Evolutionary conservation across 2,888 invertebrate genomes (phyloP), one percentile per base, ranked within the genome.

Genomic region (Lampropteryx suffumata): DNA sequence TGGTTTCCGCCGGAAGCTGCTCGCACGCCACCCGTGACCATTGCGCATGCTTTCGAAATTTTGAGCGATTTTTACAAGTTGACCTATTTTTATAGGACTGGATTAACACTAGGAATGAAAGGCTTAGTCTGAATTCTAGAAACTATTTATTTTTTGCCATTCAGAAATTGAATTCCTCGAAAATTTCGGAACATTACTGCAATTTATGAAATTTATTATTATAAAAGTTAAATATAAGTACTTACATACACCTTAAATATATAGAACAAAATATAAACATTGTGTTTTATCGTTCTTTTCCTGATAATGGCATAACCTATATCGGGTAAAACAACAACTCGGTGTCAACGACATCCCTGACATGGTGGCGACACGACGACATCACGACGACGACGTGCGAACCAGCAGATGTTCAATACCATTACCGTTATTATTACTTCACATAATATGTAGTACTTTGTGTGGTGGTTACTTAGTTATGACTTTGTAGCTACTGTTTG

Each of bases 1-100:
- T 81, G 82, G 82, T 72, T 82, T 89, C 89, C 89, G 88, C 68
- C 87, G 89, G 88, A 90, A 82, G 85, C 81, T 72, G 82, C 79
- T 75, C 76, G 73, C 83, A 88, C 84, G 86, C 79, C 70, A 82
- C 77, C 84, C 82, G 79, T 86, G 87, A 84, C 82, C 84, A 78
- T 68, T 67, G 76, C 65, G 67, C 76, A 64, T 35, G 49, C 55
- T 45, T 48, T 55, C 36, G 41, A 54, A 52, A 50, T 41, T 52
- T 52, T 51, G 13, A 34, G 24, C 32, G 39, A 52, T 49, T 34
- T 30, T 27, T 13, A 39, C 40, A 41, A 36, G 21, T 4, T 0
- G 17, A 17, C 9, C 13, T 7, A 12, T 3, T 42, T 28, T 46
- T 40, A 42, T 52, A 55, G n/a, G n/a, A n/a, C n/a, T n/a, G n/a